phyloP scores from a whole-genome alignment of 1,140 invertebrate species.

The Drosophila tsacasi region DNA sequence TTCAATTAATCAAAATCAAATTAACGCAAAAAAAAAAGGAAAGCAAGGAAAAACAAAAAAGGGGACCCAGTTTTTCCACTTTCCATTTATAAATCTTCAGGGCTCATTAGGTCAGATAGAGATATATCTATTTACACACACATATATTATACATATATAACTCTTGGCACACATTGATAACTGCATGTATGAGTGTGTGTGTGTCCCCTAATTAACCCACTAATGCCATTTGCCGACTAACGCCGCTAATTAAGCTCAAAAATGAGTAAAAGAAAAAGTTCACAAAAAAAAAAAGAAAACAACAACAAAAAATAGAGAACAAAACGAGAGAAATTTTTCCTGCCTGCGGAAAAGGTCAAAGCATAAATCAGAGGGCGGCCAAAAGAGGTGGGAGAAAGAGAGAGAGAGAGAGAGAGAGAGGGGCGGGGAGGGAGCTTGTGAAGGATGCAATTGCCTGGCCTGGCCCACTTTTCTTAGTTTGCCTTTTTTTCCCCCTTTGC shows the following conservation, averaged over 20 bases:
- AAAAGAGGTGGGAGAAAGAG: background rate
- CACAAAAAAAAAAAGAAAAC: background rate
- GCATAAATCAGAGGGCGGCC: conserved; percentile 69
- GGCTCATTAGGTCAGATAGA: conserved; percentile 59
- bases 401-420: background rate
- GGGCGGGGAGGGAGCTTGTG: background rate
- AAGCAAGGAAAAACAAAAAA: conserved; percentile 3
- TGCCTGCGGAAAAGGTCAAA: conserved; percentile 81
- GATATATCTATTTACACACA: background rate
- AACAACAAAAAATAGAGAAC: conserved; percentile 24
- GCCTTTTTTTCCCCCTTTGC: background rate
- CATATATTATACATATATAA: conserved; percentile 4
- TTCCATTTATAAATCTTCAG: conserved; percentile 26
- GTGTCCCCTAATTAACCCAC: conserved; percentile 72
- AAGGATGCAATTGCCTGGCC: conserved; percentile 69
- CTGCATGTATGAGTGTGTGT: conserved; percentile 18
- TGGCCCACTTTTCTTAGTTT: conserved; percentile 61
- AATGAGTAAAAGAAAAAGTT: conserved; percentile 40
- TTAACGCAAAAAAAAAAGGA: conserved; percentile 17
- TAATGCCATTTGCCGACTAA: conserved; percentile 74
- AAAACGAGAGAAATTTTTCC: conserved; percentile 52
- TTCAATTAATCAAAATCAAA: conserved; percentile 59
- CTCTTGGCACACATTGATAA: conserved; percentile 71
- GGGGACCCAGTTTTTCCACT: background rate
- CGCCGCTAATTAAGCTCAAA: conserved; percentile 76